Evolutionary conservation across 2,888 invertebrate genomes (phyloP), one percentile per base, ranked within the genome.

Genomic region (Thera obeliscata): DNA sequence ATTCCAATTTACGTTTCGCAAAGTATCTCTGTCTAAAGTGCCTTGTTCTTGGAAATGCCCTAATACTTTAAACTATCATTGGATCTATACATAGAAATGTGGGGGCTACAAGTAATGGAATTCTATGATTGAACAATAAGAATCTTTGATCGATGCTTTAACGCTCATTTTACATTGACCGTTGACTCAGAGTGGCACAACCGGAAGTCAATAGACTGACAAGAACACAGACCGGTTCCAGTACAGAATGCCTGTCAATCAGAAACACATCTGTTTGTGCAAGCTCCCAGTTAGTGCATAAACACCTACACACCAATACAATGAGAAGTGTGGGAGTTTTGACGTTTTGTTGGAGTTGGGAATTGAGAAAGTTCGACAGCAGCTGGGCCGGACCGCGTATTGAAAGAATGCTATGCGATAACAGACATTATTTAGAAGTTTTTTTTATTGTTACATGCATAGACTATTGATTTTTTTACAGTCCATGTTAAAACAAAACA

Each of bases 191-290:
- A 36, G 55, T 56, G 63, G 35, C 52, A 56, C 56, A 59, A 60
- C 67, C 50, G 67, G 60, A 67, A 50, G 22, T 35, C 35, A 49
- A 58, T 62, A 33, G 58, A 62, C 50, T 63, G 67, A 63, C 62
- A 54, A 49, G 58, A 57, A 62, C 54, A 66, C 52, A 50, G 57
- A 56, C 65, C 43, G 43, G 22, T 38, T 49, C 43, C 50, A 50
- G 67, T 35, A 38, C 62, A 69, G 50, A 69, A 66, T 59, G 61
- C 59, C 36, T 69, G 69, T 66, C 69, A 66, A 69, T 69, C 69
- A 69, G 36, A 41, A 35, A 48, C 41, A 52, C 61, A 48, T 63
- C 65, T 63, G 63, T 66, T 69, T 63, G 49, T 69, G 60, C n/a
- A 56, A 56, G 52, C 55, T 57, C 43, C 8, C 12, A 11, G n/a